Conservation (phyloP, 2,888 invertebrate species). For the Drosophila borborema region DNA sequence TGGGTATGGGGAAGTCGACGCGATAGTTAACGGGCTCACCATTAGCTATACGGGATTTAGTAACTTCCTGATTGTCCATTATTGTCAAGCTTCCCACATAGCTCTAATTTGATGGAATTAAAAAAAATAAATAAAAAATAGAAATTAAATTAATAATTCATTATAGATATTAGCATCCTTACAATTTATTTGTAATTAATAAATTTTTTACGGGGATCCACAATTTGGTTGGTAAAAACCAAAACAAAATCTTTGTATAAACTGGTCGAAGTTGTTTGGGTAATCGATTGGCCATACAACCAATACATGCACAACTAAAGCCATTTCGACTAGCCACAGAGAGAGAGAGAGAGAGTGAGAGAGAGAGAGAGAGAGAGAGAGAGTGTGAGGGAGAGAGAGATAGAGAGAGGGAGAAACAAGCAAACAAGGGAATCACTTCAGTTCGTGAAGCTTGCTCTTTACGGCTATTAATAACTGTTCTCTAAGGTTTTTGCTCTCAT, state of each 20-base stretch:
- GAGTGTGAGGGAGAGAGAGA: too few relatives aligned
- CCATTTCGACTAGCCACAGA: neutral
- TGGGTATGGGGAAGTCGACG: constrained; percentile 87
- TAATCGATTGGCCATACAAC: neutral
- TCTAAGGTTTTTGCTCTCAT: constrained; percentile 6
- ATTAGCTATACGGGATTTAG: constrained; percentile 54
- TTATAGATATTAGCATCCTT: too few relatives aligned
- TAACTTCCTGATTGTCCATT: constrained; percentile 50
- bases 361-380: too few relatives aligned
- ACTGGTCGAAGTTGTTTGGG: constrained; percentile 15
- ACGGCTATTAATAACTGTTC: constrained; percentile 36
- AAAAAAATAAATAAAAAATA: neutral
- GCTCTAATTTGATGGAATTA: constrained; percentile 49
- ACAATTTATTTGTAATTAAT: neutral
- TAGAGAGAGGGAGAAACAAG: neutral
- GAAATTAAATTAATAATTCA: neutral
- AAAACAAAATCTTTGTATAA: constrained; percentile 13
- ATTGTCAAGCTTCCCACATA: constrained; percentile 67
- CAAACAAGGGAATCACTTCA: neutral
- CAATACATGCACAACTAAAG: neutral
- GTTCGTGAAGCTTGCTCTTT: constrained; percentile 1
- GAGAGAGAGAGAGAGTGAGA: neutral
- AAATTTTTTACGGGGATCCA: constrained; percentile 28
- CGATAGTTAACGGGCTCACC: constrained; percentile 86
- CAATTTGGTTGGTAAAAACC: constrained; percentile 34